Base-by-base conservation (phyloP, 1,140 invertebrate species). In the Trachelipus rathkii region DNA sequence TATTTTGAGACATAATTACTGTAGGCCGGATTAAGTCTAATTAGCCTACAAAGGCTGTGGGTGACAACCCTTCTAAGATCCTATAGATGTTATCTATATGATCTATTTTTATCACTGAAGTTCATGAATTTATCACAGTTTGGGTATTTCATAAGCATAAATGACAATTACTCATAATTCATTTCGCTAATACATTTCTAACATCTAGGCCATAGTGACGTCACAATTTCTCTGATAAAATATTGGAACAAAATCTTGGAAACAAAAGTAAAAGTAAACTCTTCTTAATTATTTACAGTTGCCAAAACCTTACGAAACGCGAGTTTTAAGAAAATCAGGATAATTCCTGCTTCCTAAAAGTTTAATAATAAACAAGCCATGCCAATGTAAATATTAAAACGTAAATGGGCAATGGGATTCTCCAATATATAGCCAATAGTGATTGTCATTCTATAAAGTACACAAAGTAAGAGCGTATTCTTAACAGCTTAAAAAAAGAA, bases 21-120 rank as follows among this genome's bases (percentile, higher is more conserved):
- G 50, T 33, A 33, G 33, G 33, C 33, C 33, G 33, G 33, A 33
- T 33, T 33, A 33, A 33, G 50, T 60, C 50, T 60, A 60, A 19
- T 60, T 60, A 33, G 33, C 33, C 33, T 33, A 60, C 50, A 60
- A 60, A 60, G 50, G 50, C 50, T 60, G 50, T 60, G 50, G 19
- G 19, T 15, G 4, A 60, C 50, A 60, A 60, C 11, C 50, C 19
- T 60, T 60, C 50, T 60, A 60, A 60, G 50, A 60, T 60, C 50
- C 50, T 60, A 60, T 60, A 60, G 50, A 60, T 60, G 50, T 60
- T 60, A 60, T 60, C 50, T 60, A 60, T 60, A 60, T 60, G 50
- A 60, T 60, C 50, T 60, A 19, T 60, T 15, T 60, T 15, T 60
- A 60, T 60, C 50, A 60, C 50, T 60, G 50, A 60, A 60, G 50